Evolutionary conservation across 2,888 invertebrate species (phyloP), one percentile per base, ranked within the genome.

Genomic region (Philaethria dido): DNA sequence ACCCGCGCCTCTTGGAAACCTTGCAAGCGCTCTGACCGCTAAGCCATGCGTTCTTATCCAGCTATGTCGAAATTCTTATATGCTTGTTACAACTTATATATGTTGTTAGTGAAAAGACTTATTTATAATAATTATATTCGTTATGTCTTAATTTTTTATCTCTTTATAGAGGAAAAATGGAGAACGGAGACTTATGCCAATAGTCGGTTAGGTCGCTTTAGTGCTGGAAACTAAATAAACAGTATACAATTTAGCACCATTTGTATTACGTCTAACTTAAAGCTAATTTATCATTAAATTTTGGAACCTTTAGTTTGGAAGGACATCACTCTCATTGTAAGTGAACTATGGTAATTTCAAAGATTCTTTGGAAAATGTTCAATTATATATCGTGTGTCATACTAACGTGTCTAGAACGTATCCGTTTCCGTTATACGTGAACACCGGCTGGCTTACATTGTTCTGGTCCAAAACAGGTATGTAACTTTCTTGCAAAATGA

Each of bases 371-470:
- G 84, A 77, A 76, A 72, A 74, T 71, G 71, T 72, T 72, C 48
- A 59, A 72, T 54, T 13, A 59, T 74, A 72, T 74, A 78, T 57
- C 80, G 72, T 83, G 77, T 83, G 86, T 92, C 88, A 92, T 88
- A 92, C 92, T n/a, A 92, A 84, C 8, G 92, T 92, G 66, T 92
- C 92, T 68, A 92, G 79, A n/a, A 80, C 86, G 68, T 92, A 92
- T 11, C 85, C 81, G 9, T 85, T 76, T 9, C 77, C 74, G 61
- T 78, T 75, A 61, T 81, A 78, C 57, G 77, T 62, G 47, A 76
- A 76, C 29, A 72, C 73, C 20, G 77, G 69, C 64, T 79, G 79
- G 66, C 70, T 79, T 20, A 78, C 52, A 66, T 75, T 79, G 8
- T 80, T 78, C 81, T 89, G 77, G 44, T 92, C 92, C 78, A 92